These are phyloP conservation scores for Crenichthys baileyi DNA, from an alignment of 2,797 vertebrate species.

Conservation along the genomic window DNA sequence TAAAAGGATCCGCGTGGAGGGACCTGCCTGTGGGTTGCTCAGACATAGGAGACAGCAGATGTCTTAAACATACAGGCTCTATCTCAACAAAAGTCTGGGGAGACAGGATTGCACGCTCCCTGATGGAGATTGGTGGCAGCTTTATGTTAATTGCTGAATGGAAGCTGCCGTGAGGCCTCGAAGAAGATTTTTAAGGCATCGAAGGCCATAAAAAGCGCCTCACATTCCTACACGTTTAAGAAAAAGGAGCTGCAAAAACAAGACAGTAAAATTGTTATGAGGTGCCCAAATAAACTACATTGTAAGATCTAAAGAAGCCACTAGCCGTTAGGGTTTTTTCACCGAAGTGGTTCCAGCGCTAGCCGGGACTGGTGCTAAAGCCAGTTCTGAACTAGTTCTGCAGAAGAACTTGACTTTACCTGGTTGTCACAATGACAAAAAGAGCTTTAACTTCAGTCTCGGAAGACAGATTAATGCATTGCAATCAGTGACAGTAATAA, in stretches of 20 bases:
- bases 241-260: conserved; percentile 29
- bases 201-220: conserved; percentile 54
- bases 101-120: conserved; percentile 44
- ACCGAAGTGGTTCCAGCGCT: background rate
- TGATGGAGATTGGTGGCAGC: conserved; percentile 67
- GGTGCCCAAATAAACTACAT: conserved; percentile 29
- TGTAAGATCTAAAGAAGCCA: conserved; percentile 16
- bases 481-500: background rate
- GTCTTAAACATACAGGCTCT: conserved; percentile 77
- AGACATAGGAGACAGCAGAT: conserved; percentile 85
- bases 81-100: conserved; percentile 42
- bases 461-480: background rate
- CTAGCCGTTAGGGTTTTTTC: background rate
- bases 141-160: conserved; percentile 78
- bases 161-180: conserved; percentile 46
- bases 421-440: conserved; percentile 12
- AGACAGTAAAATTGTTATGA: conserved; percentile 46
- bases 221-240: conserved; percentile 46
- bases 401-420: conserved; percentile 7
- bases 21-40: conserved; percentile 83
- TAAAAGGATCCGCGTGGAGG: conserved; percentile 80
- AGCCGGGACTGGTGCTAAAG: background rate
- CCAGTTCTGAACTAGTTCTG: background rate
- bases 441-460: background rate
- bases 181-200: conserved; percentile 40